Evolutionary conservation across 1,140 invertebrate species (phyloP).

Genomic region (Drosophila pachea): DNA sequence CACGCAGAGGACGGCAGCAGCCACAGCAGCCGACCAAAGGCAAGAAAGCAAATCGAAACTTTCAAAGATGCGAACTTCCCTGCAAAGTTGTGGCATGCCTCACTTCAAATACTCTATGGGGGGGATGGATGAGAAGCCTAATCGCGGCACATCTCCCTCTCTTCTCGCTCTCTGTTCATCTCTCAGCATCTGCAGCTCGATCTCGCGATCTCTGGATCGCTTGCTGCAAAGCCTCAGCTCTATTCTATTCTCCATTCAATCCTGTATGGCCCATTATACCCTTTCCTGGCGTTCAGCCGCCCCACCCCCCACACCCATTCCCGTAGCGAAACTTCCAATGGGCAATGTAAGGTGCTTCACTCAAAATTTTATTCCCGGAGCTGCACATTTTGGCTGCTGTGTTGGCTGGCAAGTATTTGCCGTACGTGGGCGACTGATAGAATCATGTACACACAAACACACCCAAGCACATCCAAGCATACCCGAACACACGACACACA

Average conservation of each 20-base stretch:
- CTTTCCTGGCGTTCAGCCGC: no score
- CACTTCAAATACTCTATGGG: conserved; percentile 6
- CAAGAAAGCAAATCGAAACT: conserved; percentile 22
- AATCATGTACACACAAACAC: conserved; percentile 35
- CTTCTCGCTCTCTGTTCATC: no score
- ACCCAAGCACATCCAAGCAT: no score
- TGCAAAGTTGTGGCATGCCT: not conserved
- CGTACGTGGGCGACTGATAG: conserved; percentile 61
- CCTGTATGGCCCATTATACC: no score
- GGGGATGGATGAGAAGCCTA: not conserved
- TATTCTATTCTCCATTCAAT: no score
- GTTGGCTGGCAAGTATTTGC: conserved; percentile 24
- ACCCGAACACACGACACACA: not conserved
- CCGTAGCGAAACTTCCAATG: not conserved
- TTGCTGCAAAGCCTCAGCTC: no score
- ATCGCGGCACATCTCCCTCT: no score
- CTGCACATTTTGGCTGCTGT: conserved; percentile 35
- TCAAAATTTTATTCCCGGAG: conserved; percentile 34
- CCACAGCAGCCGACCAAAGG: conserved; percentile 27
- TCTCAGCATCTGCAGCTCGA: no score
- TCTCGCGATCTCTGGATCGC: no score
- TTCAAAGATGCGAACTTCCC: conserved; percentile 15
- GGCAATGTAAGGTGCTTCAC: conserved; percentile 5
- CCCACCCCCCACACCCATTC: not conserved
- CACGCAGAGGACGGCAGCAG: not conserved